Evolutionary conservation across 1,140 invertebrate species (phyloP).

Genomic region (Drosophila bipectinata): DNA sequence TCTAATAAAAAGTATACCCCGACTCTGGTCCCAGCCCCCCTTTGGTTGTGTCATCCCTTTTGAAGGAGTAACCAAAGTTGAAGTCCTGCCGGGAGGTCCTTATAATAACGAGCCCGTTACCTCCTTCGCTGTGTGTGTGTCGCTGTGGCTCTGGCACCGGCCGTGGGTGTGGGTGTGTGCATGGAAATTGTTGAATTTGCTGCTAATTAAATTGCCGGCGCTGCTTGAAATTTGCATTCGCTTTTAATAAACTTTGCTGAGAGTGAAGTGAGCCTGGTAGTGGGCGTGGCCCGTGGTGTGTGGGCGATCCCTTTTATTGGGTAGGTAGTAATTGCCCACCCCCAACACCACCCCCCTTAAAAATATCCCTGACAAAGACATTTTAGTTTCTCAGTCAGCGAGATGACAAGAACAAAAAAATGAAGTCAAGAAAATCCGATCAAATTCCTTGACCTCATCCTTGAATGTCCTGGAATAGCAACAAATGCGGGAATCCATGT

Average conservation of each 20-base stretch:
- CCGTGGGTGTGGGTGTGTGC: slow-evolving; percentile 34
- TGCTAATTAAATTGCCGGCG: slow-evolving; percentile 75
- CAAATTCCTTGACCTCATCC: not conserved
- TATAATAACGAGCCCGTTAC: slow-evolving; percentile 42
- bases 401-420: too few relatives aligned
- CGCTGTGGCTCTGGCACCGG: not conserved
- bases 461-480: slow-evolving; percentile 8
- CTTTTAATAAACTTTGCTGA: slow-evolving; percentile 69
- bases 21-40: slow-evolving; percentile 27
- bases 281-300: not conserved
- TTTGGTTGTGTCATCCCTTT: slow-evolving; percentile 37
- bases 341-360: not conserved
- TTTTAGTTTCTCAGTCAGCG: slow-evolving; percentile 20
- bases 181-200: slow-evolving; percentile 78
- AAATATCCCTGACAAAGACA: slow-evolving; percentile 58
- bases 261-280: not conserved
- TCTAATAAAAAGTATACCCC: slow-evolving; percentile 79
- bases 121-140: not conserved
- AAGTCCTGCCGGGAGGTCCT: slow-evolving; percentile 38
- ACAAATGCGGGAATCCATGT: slow-evolving; percentile 16
- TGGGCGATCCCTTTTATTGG: not conserved
- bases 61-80: slow-evolving; percentile 48
- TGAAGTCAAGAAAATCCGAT: slow-evolving; percentile 1
- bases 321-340: too few relatives aligned
- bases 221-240: slow-evolving; percentile 68